Evolutionary conservation across 2,888 invertebrate genomes (phyloP).

Genomic region (Plutella xylostella): DNA sequence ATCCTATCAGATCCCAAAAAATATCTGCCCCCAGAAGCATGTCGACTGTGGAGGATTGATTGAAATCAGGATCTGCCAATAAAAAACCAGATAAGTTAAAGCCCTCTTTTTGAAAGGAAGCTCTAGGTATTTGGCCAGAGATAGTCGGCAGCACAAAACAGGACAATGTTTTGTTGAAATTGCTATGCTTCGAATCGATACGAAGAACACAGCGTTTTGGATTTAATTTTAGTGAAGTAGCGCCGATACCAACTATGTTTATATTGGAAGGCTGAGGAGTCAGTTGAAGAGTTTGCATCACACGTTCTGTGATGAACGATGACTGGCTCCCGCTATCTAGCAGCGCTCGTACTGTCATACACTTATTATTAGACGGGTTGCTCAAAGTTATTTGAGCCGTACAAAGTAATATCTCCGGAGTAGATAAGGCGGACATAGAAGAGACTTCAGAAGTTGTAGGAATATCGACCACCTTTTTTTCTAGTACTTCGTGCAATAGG

Average conservation of each 20-base stretch:
- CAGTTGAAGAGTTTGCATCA: background rate
- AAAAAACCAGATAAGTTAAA: background rate
- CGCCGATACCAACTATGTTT: background rate
- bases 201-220: background rate
- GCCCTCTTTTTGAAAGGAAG: background rate
- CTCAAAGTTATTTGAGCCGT: background rate
- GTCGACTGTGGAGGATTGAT: background rate
- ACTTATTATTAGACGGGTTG: background rate
- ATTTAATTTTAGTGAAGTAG: background rate
- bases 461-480: background rate
- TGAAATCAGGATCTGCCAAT: background rate
- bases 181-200: background rate
- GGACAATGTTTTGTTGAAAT: background rate
- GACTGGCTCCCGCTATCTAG: background rate
- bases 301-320: background rate
- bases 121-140: background rate
- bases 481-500: background rate
- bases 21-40: background rate
- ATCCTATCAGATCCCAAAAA: background rate
- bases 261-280: background rate
- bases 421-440: background rate
- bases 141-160: background rate
- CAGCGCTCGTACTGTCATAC: background rate
- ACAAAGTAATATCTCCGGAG: background rate
- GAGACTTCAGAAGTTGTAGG: background rate